Conservation (phyloP, 2,113 vertebrate species). For the Vireo altiloquus region DNA sequence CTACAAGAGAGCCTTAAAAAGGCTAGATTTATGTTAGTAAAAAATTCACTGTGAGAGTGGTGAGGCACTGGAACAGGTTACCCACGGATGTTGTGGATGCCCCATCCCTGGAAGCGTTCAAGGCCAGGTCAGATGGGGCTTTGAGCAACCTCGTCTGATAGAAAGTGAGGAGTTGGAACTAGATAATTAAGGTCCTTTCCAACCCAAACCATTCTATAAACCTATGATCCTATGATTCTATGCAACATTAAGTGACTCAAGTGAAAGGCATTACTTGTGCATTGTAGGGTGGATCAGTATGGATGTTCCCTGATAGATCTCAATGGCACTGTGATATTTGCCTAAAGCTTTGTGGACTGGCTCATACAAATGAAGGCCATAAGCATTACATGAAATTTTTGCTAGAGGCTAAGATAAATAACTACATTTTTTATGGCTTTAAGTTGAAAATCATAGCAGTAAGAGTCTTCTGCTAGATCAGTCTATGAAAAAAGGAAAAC, state of each 20-base stretch:
- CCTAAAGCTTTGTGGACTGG: background rate
- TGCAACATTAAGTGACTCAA: background rate
- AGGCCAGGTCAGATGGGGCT: background rate
- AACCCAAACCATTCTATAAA: background rate
- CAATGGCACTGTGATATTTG: background rate
- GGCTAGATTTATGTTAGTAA: background rate
- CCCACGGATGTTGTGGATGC: background rate
- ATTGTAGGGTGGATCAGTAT: background rate
- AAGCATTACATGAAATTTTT: background rate
- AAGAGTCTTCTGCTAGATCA: background rate
- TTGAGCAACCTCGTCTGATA: background rate
- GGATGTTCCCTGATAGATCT: background rate
- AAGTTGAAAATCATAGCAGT: background rate
- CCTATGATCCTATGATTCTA: background rate
- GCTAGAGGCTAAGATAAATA: background rate
- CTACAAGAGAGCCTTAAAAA: background rate
- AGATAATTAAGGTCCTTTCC: background rate
- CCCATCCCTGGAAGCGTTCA: background rate
- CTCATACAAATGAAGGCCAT: background rate
- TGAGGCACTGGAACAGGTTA: accelerated
- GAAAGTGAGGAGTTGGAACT: background rate
- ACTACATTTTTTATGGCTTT: background rate
- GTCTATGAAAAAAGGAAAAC: background rate
- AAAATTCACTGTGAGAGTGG: background rate
- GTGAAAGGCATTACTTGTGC: background rate